These are phyloP conservation scores for Platyura marginata DNA, from an alignment of 1,140 invertebrate species.

Conservation along the genomic window DNA sequence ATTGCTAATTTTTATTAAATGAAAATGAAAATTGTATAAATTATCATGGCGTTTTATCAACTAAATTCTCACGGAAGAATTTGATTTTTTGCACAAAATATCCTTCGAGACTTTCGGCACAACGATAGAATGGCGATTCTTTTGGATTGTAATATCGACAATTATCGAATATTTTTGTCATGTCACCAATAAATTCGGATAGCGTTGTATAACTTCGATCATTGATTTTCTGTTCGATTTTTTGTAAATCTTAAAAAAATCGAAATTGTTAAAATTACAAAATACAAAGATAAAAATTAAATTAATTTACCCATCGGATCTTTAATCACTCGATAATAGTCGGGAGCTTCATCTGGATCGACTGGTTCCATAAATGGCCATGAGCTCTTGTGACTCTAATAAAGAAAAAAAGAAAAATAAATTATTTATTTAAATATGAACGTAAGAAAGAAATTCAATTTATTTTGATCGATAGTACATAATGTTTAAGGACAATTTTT, in stretches of 20 bases:
- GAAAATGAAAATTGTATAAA: too few species aligned
- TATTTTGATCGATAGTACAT: too few species aligned
- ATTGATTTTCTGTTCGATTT: conserved; percentile 76
- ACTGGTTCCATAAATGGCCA: conserved; percentile 97
- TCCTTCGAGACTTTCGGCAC: conserved; percentile 85
- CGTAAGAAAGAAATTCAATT: too few species aligned
- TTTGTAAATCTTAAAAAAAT: conserved; percentile 69
- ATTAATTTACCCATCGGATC: conserved; percentile 83
- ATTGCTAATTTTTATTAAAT: too few species aligned
- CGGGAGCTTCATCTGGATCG: conserved; percentile 83
- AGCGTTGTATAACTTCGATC: conserved; percentile 68
- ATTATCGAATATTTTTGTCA: conserved; percentile 97
- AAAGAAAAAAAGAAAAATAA: conserved; percentile 9
- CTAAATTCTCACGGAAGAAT: conserved; percentile 52
- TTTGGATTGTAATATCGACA: conserved; percentile 93
- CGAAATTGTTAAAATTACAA: neutral
- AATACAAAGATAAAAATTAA: neutral
- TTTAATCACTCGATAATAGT: conserved; percentile 95
- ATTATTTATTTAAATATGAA: too few species aligned
- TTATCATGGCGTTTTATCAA: neutral
- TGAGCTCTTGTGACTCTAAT: conserved; percentile 69
- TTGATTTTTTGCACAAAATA: conserved; percentile 89
- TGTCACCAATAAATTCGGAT: conserved; percentile 90
- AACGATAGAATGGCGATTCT: conserved; percentile 87
- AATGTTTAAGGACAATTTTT: too few species aligned